Percentiles rank a stretch among this genome's conserved stretches.
Evolutionary conservation across 1,140 invertebrate genomes (phyloP).

Genomic region (Littorina saxatilis): DNA sequence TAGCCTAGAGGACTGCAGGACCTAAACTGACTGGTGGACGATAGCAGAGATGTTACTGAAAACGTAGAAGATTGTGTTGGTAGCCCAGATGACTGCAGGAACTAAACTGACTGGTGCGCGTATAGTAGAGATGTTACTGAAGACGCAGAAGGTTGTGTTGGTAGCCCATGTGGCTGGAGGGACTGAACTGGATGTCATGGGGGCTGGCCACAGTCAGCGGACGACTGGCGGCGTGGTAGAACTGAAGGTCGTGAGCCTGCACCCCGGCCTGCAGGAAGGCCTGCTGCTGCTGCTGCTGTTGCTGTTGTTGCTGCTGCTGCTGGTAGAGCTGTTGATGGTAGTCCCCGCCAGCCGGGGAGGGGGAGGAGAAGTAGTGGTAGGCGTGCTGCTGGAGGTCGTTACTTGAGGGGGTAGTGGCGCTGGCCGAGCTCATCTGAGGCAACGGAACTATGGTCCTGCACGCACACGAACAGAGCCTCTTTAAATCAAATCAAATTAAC

Average conservation of each 20-base stretch:
- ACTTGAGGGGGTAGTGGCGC: constrained; percentile 35
- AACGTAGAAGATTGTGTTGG: too few relatives aligned
- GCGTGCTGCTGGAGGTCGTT: not conserved
- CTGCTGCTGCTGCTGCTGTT: not conserved
- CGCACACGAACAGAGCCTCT: too few relatives aligned
- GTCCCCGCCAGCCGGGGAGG: not conserved
- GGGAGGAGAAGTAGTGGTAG: not conserved
- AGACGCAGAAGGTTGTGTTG: not conserved
- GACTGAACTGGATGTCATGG: not conserved
- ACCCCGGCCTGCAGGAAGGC: not conserved
- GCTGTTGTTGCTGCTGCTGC: not conserved
- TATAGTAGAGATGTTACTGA: not conserved
- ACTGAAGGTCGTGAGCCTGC: not conserved
- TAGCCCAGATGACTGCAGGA: too few relatives aligned
- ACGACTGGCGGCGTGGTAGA: not conserved
- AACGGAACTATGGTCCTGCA: constrained; percentile 35
- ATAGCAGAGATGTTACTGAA: too few relatives aligned
- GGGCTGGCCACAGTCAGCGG: not conserved
- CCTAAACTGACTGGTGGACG: too few relatives aligned
- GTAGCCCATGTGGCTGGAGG: not conserved
- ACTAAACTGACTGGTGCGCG: too few relatives aligned
- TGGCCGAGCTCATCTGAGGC: constrained; percentile 33
- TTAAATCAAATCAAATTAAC: too few relatives aligned
- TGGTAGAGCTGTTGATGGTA: not conserved
- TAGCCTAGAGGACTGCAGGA: too few relatives aligned